These are phyloP conservation scores for Kudoa iwatai DNA, from an alignment of 30 jellyfish, hydroid and myxozoan species.

Conservation along the genomic window DNA sequence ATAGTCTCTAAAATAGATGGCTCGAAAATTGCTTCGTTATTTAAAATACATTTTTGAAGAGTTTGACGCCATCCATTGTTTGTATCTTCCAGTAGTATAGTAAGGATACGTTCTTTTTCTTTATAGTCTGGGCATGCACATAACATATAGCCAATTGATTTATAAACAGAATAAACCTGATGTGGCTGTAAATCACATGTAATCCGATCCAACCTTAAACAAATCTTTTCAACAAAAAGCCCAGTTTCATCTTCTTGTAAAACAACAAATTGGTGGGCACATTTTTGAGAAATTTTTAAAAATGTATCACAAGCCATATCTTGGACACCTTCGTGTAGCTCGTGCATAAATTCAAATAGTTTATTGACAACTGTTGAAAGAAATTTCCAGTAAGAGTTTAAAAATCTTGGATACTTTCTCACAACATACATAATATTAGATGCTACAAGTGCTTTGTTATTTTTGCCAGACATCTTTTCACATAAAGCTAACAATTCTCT, in stretches of 20 bases:
- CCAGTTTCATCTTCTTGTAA: conserved; percentile 1
- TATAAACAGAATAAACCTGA: conserved; percentile 53
- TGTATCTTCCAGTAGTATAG: neutral
- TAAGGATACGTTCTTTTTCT: neutral
- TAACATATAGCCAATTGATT: conserved; percentile 92
- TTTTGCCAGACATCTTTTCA: conserved; percentile 76
- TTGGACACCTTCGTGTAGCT: conserved; percentile 97
- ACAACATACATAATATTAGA: conserved; percentile 84
- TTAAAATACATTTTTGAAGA: no score
- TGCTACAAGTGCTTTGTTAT: conserved; percentile 84
- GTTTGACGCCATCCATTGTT: no score
- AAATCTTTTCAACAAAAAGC: neutral
- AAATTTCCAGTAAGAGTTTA: conserved; percentile 79
- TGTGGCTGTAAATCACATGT: neutral
- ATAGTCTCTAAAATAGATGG: neutral
- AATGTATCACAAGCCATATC: conserved; percentile 97
- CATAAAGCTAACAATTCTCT: conserved; percentile 61
- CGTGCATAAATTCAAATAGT: conserved; percentile 85
- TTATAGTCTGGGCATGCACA: conserved; percentile 8
- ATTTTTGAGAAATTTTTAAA: conserved; percentile 60
- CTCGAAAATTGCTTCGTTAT: neutral
- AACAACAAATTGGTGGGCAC: conserved; percentile 65
- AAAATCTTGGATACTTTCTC: conserved; percentile 80
- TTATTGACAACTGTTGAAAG: conserved; percentile 77
- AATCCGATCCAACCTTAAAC: neutral